A percentile compares a stretch with the other conserved stretches of the same genome.
These are phyloP conservation scores for Ectropis grisescens DNA, from an alignment of 1,140 invertebrate genomes.

Conservation along the genomic window DNA sequence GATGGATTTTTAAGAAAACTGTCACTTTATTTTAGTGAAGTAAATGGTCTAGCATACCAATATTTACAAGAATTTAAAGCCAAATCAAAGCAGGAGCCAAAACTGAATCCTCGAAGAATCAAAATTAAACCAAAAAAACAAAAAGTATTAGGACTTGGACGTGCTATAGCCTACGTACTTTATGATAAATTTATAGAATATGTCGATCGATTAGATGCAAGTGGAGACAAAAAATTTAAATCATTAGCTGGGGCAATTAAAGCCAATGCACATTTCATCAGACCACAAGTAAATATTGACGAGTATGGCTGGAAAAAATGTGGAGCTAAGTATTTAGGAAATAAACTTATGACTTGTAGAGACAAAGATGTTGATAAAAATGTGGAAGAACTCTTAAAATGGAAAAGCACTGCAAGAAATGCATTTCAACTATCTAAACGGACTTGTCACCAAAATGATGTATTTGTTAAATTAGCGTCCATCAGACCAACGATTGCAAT, in stretches of 20 bases:
- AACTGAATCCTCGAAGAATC: too few relatives aligned
- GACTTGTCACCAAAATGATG: too few relatives aligned
- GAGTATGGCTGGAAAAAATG: conserved; percentile 17
- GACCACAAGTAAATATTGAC: conserved; percentile 22
- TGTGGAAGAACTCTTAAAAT: neutral
- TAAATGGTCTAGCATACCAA: conserved; percentile 17
- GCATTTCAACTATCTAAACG: too few relatives aligned
- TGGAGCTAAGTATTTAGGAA: conserved; percentile 31
- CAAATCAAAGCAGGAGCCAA: too few relatives aligned
- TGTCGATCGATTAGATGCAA: neutral
- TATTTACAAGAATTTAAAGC: neutral
- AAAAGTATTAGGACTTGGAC: too few relatives aligned
- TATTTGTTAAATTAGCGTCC: too few relatives aligned
- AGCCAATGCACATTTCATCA: conserved; percentile 22
- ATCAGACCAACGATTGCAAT: too few relatives aligned
- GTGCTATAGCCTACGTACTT: neutral
- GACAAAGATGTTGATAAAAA: neutral
- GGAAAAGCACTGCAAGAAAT: too few relatives aligned
- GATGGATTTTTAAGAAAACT: conserved; percentile 28
- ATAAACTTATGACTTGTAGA: conserved; percentile 19
- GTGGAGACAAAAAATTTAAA: too few relatives aligned
- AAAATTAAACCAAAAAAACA: too few relatives aligned
- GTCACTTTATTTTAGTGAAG: conserved; percentile 29
- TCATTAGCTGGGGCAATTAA: conserved; percentile 17
- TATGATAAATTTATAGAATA: neutral